Conservation (phyloP, 2,797 vertebrate genomes). For the Clarias laeviceps region DNA sequence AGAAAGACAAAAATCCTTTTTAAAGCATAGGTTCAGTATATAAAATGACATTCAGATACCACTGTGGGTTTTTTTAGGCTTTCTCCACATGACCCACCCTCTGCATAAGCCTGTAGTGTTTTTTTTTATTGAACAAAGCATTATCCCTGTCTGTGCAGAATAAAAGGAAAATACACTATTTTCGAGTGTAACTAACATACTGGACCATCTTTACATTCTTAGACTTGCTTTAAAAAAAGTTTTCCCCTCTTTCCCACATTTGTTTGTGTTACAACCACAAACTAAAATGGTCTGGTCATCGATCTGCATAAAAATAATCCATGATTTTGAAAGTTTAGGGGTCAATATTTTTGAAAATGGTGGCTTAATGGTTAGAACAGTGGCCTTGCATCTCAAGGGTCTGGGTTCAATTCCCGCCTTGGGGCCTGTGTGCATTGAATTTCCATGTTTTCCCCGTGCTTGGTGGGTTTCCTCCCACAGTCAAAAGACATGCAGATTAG, state of each 20-base stretch:
- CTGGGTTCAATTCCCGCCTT: no score
- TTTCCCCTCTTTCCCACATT: background rate
- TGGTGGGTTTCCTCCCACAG: no score
- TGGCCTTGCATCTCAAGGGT: no score
- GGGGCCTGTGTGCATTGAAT: no score
- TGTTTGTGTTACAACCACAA: background rate
- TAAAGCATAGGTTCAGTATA: conserved; percentile 21
- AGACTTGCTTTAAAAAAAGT: background rate
- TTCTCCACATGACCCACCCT: conserved; percentile 13
- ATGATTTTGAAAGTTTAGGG: background rate
- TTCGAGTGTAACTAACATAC: conserved; percentile 35
- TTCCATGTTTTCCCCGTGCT: no score
- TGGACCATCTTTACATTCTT: background rate
- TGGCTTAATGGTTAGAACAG: no score
- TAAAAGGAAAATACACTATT: conserved; percentile 42
- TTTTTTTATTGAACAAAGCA: conserved; percentile 57
- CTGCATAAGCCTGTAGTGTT: conserved; percentile 19
- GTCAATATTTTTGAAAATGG: no score
- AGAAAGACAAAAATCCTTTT: background rate
- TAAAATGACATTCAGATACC: conserved; percentile 36
- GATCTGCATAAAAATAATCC: background rate
- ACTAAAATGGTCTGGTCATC: background rate
- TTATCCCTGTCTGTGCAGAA: conserved; percentile 15
- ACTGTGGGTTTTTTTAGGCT: background rate
- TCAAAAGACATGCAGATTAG: no score